phyloP scores from a whole-genome alignment of 2,797 vertebrate genomes.

The Lepilemur septentrionalis region DNA sequence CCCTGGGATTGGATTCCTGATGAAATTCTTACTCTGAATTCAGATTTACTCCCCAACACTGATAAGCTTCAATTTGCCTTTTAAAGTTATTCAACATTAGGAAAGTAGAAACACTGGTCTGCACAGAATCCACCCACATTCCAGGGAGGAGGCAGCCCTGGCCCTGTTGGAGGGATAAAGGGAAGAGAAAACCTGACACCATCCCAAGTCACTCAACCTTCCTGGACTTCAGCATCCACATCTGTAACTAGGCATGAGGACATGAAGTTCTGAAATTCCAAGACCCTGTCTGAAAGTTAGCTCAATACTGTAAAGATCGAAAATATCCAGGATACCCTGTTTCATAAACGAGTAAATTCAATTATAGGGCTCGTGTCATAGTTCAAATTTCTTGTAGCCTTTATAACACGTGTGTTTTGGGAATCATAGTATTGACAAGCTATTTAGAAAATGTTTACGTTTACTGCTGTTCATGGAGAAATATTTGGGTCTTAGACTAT shows the following conservation, averaged over 20 bases:
- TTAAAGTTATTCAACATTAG: constrained; percentile 32
- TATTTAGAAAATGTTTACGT: constrained; percentile 58
- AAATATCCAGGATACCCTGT: not conserved
- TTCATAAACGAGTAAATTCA: constrained; percentile 45
- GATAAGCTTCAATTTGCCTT: not conserved
- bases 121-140: not conserved
- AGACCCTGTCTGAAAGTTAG: not conserved
- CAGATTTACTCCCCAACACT: not conserved
- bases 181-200: not conserved
- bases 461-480: constrained; percentile 51
- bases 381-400: constrained; percentile 48
- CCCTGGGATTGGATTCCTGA: constrained; percentile 55
- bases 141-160: not conserved
- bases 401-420: constrained; percentile 31
- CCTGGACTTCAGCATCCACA: not conserved
- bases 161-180: not conserved
- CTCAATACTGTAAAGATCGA: not conserved
- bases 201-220: not conserved
- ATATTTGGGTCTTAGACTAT: constrained; percentile 13
- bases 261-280: not conserved
- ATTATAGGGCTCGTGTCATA: constrained; percentile 15
- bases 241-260: no score
- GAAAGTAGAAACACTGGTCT: not conserved
- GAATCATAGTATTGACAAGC: constrained; percentile 44
- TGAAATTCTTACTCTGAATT: constrained; percentile 66